These are phyloP conservation scores for Actinernus sp. DNA, from an alignment of 92 coral and sea anemone species.

Conservation along the genomic window DNA sequence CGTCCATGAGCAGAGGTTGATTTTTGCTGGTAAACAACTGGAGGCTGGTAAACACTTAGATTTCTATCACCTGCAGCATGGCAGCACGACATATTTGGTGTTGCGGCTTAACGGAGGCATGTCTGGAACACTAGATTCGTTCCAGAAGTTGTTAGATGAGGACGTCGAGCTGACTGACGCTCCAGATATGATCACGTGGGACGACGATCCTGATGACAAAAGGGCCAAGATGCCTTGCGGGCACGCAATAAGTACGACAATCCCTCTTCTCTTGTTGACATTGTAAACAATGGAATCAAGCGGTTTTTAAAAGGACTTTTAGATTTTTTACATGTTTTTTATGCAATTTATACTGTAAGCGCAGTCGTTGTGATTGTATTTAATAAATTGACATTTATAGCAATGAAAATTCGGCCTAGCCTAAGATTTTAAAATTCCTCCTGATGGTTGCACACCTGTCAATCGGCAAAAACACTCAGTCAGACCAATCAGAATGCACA, in stretches of 20 bases:
- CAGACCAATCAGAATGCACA: no score
- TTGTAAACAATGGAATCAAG: no score
- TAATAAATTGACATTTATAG: no score
- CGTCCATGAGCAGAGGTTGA: slow-evolving; percentile 38
- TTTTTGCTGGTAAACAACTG: slow-evolving; percentile 59
- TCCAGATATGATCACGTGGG: slow-evolving; percentile 98
- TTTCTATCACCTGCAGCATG: slow-evolving; percentile 60
- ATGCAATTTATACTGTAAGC: no score
- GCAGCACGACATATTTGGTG: slow-evolving; percentile 55
- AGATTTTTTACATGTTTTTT: no score
- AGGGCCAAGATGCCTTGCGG: slow-evolving; percentile 98
- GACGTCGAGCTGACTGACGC: slow-evolving; percentile 74
- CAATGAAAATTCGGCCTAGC: no score
- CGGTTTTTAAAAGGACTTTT: no score
- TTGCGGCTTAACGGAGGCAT: slow-evolving; percentile 75
- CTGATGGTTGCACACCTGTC: no score
- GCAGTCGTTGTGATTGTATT: no score
- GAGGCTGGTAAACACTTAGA: slow-evolving; percentile 48
- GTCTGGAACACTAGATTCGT: slow-evolving; percentile 21
- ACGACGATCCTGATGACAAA: slow-evolving; percentile 81
- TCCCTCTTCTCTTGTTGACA: no score
- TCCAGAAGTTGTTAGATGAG: slow-evolving; percentile 73
- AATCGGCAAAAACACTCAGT: no score
- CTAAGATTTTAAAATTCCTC: no score
- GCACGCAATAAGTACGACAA: slow-evolving; percentile 90